Base-by-base conservation (phyloP, 1,140 invertebrate genomes). In the Caenorhabditis briggsae region DNA sequence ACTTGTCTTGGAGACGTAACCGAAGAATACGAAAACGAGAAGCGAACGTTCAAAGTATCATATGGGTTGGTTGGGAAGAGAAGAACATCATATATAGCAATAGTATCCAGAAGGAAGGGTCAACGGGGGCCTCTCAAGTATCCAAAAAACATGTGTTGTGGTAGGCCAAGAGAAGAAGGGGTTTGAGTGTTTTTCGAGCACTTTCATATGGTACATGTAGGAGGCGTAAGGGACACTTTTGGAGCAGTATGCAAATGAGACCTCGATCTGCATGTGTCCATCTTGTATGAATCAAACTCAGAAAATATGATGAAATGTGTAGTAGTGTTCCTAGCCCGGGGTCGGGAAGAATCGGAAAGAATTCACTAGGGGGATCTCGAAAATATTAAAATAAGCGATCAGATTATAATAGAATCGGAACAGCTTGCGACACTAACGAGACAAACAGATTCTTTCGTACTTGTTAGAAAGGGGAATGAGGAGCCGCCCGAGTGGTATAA, bases 301-400 rank as follows among this genome's bases (percentile, higher is more conserved):
- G 20, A 82, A 59, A 61, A 83, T 58, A 83, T 83, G 82, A 83
- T 46, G 82, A 83, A 61, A 83, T 46, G 55, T 59, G 82, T 25
- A 78, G 55, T 23, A 43, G 11, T 82, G 50, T 82, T 48, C 33
- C 61, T 65, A 33, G 33, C 46, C 11, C 2, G 70, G 5, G 43
- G 33, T 59, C 82, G 33, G 33, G 33, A 59, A 83, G 41, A 59
- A 18, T 23, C 11, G 11, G 5, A n/a, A 58, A 2, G 14, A 83
- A 61, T 59, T n/a, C 82, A 83, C 53, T 83, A 20, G 82, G 58
- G 55, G 58, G 41, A 48, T 20, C 50, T 48, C 11, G 18, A 7
- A 12, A 43, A 83, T 12, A 41, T 16, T 83, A 59, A 61, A 53
- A 83, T 58, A 83, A 83, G 82, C 82, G 82, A 61, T 83, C 82